phyloP scores from a whole-genome alignment of 2,797 vertebrate genomes.

The Enteromius argenteus region DNA sequence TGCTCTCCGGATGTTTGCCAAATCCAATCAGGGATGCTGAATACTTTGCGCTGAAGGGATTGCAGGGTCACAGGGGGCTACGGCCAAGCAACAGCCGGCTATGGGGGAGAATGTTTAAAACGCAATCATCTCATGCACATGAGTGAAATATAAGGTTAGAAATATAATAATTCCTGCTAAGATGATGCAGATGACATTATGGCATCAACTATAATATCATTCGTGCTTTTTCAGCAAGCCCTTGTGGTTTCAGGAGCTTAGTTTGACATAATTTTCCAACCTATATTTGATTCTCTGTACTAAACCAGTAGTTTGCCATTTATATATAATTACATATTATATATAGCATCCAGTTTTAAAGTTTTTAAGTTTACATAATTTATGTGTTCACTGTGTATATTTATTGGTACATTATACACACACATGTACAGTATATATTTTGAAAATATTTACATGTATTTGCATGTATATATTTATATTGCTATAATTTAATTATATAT shows the following conservation, averaged over 20 bases:
- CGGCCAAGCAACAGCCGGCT: background rate
- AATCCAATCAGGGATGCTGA: conserved; percentile 52
- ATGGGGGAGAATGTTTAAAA: conserved; percentile 12
- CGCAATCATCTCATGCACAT: conserved; percentile 14
- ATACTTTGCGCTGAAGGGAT: conserved; percentile 39
- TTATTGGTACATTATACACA: no score
- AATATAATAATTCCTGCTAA: conserved; percentile 19
- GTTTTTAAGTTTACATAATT: no score
- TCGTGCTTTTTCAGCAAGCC: background rate
- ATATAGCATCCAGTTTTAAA: no score
- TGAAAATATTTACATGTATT: no score
- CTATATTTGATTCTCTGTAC: background rate
- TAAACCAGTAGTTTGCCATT: background rate
- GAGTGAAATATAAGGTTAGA: conserved; percentile 10
- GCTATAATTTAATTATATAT: no score
- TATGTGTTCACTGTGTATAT: no score
- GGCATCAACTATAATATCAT: conserved; percentile 3
- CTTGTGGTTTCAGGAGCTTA: conserved; percentile 17
- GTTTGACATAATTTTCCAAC: conserved; percentile 6
- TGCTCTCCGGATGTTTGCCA: conserved; percentile 46
- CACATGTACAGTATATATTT: no score
- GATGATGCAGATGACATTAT: conserved; percentile 13
- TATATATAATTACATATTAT: no score
- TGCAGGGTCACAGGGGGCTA: conserved; percentile 20
- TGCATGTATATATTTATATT: no score